phyloP scores from a whole-genome alignment of 1,140 invertebrate genomes.

The Limonius californicus region DNA sequence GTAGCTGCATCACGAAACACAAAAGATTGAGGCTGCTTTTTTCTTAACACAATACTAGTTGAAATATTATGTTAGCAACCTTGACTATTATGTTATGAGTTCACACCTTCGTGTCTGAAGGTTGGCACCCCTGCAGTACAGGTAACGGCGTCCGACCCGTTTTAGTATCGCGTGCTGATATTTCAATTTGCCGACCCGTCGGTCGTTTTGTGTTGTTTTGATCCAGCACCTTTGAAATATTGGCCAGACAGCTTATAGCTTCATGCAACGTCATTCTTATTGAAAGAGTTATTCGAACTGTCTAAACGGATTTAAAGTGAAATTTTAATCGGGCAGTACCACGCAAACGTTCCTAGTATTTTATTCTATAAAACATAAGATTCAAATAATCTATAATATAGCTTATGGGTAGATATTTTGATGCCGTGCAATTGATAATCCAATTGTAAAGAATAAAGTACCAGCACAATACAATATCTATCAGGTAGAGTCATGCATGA shows the following conservation, averaged over 20 bases:
- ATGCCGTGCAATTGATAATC: no score
- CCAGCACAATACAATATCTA: no score
- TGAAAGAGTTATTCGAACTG: slow-evolving; percentile 22
- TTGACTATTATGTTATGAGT: slow-evolving; percentile 8
- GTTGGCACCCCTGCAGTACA: slow-evolving; percentile 20
- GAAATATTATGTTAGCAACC: background rate
- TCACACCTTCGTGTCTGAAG: slow-evolving; percentile 21
- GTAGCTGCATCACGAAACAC: background rate
- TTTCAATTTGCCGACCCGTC: slow-evolving; percentile 32
- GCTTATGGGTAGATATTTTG: no score
- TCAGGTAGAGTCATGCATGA: no score
- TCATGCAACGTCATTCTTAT: slow-evolving; percentile 17
- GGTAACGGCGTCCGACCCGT: slow-evolving; percentile 14
- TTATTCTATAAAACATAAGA: no score
- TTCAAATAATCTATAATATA: no score
- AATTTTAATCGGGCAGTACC: slow-evolving; percentile 23
- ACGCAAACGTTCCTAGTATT: slow-evolving; percentile 13
- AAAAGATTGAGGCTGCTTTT: background rate
- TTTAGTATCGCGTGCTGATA: slow-evolving; percentile 31
- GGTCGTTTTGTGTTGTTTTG: slow-evolving; percentile 34
- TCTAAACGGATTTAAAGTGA: slow-evolving; percentile 24
- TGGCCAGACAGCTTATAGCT: slow-evolving; percentile 29
- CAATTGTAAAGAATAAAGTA: no score
- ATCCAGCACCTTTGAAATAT: slow-evolving; percentile 35
- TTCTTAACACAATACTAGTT: background rate